Evolutionary conservation across 2,113 vertebrate genomes (phyloP).

Genomic region (Thunnus thynnus): DNA sequence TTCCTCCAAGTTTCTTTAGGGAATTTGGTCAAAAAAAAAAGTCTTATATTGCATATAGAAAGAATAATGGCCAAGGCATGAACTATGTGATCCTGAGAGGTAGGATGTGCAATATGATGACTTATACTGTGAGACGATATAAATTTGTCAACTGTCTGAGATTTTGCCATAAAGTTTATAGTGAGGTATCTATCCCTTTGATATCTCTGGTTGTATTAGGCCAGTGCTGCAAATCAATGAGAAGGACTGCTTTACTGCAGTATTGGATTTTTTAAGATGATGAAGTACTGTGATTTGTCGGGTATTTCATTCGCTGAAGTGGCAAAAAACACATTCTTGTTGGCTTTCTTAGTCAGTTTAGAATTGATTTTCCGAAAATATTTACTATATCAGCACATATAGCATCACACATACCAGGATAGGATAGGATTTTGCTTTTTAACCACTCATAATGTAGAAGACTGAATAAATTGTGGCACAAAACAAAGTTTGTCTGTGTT

Average conservation of each 20-base stretch:
- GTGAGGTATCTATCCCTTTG: neutral
- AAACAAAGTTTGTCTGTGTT: no score
- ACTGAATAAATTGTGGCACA: no score
- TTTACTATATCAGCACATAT: no score
- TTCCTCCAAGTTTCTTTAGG: slow-evolving; percentile 14
- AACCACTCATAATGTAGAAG: no score
- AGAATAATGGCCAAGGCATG: slow-evolving; percentile 12
- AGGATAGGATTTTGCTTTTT: no score
- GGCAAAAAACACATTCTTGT: neutral
- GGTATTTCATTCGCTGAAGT: neutral
- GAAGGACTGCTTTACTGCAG: neutral
- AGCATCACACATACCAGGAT: no score
- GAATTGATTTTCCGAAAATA: neutral
- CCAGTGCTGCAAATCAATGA: neutral
- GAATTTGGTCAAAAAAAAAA: slow-evolving; percentile 11
- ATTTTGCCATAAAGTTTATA: neutral
- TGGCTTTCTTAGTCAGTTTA: neutral
- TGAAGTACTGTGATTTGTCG: neutral
- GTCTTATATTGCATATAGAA: slow-evolving; percentile 16
- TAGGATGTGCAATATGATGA: neutral
- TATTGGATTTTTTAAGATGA: slow-evolving; percentile 1
- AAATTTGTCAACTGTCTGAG: neutral
- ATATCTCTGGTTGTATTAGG: neutral
- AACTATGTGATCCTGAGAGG: neutral
- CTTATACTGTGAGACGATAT: neutral